Base-by-base conservation (phyloP, 2,888 invertebrate genomes). In the Neuroscelio doddi region DNA sequence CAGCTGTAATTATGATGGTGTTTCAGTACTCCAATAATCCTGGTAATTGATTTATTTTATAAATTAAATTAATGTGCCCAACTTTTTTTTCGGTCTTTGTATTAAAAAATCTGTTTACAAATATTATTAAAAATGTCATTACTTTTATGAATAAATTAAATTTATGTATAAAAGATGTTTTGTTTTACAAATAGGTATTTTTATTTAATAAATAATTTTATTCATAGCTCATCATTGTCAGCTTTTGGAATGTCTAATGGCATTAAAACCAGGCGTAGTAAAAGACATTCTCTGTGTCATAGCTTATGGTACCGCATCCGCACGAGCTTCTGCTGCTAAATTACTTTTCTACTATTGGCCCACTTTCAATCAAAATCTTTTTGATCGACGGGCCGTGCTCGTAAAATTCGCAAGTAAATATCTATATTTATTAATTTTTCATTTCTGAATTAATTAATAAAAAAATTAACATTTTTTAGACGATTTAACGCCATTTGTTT, bases 281-380 rank as follows among this genome's bases (percentile, higher is more conserved):
- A 95, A 94, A 85, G 98, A 99, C 84, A 89, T 99, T 61, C 87
- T 99, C 26, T 94, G 95, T 82, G 97, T 98, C 26, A 94, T 98
- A 69, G 98, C 98, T 8, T 96, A 98, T 85, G 99, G 99, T 38
- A 97, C 98, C 0, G 92, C 95, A 68, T 92, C 93, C 46, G 95
- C 98, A 0, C 87, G 97, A 46, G 91, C 95, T n/a, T 96, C 97
- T 0, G 98, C 98, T 1, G 97, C 97, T 49, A 97, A 98, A 86
- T 88, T 99, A 30, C 89, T 99, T 44, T 98, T 99, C 86, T 97
- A 98, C 87, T 99, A 99, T 85, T 99, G 98, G 98, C 99, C 99
- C 2, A 94, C 97, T 1, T 93, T 98, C 78, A 97, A 98, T 85
- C 94, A 97, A 16, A 94, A 94, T 79, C 89, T 96, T 3, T 94